A percentile compares a stretch with the other conserved stretches of the same genome.
These are phyloP conservation scores for Tinamus guttatus DNA, from an alignment of 2,113 vertebrate genomes.

Conservation along the genomic window DNA sequence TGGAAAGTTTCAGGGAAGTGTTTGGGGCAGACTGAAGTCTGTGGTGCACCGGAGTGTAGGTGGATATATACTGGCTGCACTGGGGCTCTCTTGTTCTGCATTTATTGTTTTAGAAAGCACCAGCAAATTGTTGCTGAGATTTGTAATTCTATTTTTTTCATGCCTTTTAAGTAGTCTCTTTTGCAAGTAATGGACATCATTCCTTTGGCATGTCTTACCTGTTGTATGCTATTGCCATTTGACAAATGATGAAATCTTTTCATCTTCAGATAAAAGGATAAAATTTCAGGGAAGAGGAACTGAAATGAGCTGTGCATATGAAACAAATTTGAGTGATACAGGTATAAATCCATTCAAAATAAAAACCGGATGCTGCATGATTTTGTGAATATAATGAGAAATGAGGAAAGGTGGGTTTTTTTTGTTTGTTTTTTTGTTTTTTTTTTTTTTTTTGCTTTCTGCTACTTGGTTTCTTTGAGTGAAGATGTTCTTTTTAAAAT, in stretches of 20 bases:
- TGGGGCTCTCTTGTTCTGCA: not conserved
- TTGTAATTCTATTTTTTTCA: constrained; percentile 34
- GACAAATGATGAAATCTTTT: constrained; percentile 47
- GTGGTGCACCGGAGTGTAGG: not conserved
- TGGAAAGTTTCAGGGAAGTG: not conserved
- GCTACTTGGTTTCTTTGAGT: not conserved
- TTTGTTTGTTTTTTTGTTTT: not conserved
- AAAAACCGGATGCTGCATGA: not conserved
- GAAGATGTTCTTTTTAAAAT: not conserved
- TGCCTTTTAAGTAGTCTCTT: not conserved
- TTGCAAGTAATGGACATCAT: constrained; percentile 26
- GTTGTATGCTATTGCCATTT: constrained; percentile 32
- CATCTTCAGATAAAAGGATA: constrained; percentile 52
- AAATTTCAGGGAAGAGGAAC: constrained; percentile 28
- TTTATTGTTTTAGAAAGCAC: not conserved
- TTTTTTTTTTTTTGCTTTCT: not conserved
- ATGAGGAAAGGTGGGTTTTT: not conserved
- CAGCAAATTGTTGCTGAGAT: not conserved
- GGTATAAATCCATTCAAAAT: constrained; percentile 25
- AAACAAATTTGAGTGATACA: constrained; percentile 11
- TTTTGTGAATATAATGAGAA: not conserved
- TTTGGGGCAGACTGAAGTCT: not conserved
- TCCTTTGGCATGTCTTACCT: not conserved
- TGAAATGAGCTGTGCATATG: not conserved
- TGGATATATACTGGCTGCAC: not conserved